These are phyloP conservation scores for Taurulus bubalis DNA, from an alignment of 2,113 vertebrate species.

Conservation along the genomic window DNA sequence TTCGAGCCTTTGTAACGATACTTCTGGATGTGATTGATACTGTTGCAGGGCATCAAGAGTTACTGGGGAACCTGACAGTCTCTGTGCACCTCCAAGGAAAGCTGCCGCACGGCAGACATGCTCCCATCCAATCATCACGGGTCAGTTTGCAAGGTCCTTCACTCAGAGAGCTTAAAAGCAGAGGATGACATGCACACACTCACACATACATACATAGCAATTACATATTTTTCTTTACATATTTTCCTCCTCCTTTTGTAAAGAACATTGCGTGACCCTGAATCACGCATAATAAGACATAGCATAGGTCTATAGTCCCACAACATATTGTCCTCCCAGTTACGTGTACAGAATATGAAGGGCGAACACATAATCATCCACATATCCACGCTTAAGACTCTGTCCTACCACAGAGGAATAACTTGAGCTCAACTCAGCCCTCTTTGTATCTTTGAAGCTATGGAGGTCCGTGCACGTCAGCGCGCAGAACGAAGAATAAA, in stretches of 20 bases:
- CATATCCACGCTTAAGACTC: slow-evolving; percentile 1
- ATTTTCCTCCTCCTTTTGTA: slow-evolving; percentile 9
- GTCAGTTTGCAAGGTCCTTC: slow-evolving; percentile 75
- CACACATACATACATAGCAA: slow-evolving; percentile 1
- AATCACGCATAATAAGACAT: neutral
- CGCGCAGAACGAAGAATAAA: slow-evolving; percentile 86
- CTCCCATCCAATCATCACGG: slow-evolving; percentile 87
- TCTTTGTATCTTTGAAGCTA: slow-evolving; percentile 82
- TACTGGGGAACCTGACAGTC: slow-evolving; percentile 32
- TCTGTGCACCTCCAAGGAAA: slow-evolving; percentile 42
- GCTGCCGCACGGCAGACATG: slow-evolving; percentile 42
- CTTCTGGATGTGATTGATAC: slow-evolving; percentile 25
- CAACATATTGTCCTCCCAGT: neutral
- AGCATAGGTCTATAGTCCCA: neutral
- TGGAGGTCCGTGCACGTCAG: slow-evolving; percentile 90
- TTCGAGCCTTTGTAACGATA: slow-evolving; percentile 32
- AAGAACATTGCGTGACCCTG: slow-evolving; percentile 28
- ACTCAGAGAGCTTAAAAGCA: neutral
- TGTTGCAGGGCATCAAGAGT: slow-evolving; percentile 54
- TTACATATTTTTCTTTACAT: neutral
- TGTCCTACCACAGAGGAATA: neutral
- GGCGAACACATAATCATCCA: neutral
- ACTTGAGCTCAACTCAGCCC: neutral
- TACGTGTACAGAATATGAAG: slow-evolving; percentile 38
- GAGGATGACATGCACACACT: neutral